Base-by-base conservation (phyloP, 2,888 invertebrate genomes). In the Caenorhabditis zanzibari region DNA sequence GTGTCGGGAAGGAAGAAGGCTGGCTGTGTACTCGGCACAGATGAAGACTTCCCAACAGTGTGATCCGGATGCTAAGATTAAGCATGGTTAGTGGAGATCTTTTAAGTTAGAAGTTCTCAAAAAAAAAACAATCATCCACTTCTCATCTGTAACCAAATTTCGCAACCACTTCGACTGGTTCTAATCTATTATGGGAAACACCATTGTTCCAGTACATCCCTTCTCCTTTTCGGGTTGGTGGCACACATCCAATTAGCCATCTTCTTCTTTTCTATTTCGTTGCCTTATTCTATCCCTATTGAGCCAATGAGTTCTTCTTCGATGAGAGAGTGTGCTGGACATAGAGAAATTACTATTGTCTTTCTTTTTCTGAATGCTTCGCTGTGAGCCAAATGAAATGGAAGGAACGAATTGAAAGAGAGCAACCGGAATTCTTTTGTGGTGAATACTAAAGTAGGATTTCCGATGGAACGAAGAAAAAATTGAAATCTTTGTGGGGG, bases 11-110 rank as follows among this genome's bases (percentile, higher is more conserved):
- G 95, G 93, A 95, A 96, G 64, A 95, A 96, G 93, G 95, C 95
- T 98, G 71, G 97, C 96, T 73, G 95, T 98, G 92, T 97, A 96
- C 94, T 96, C 96, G 56, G 97, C 97, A 47, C 56, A 75, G 22
- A 75, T 83, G 64, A 75, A 75, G 47, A 75, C 79, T 4, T 61
- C 79, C 0, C 59, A 56, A 24, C 69, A 83, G 58, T 83, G 83
- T 41, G 52, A 61, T 38, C 58, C 74, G 3, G 59, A 44, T 2
- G 47, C 58, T 14, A 54, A 72, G 12, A 73, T 74, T 14, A n/a
- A 52, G n/a, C 44, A 77, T 72, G 83, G 83, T 75, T 24, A 61
- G 66, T 32, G 9, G 12, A 10, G 22, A 41, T 32, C 32, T 32
- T 32, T 4, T 32, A 32, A 32, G 32, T 32, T 32, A n/a, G n/a